Percentiles rank a stretch among this genome's conserved stretches.
Conservation (phyloP, 2,113 vertebrate genomes). For the Channa maculata region DNA sequence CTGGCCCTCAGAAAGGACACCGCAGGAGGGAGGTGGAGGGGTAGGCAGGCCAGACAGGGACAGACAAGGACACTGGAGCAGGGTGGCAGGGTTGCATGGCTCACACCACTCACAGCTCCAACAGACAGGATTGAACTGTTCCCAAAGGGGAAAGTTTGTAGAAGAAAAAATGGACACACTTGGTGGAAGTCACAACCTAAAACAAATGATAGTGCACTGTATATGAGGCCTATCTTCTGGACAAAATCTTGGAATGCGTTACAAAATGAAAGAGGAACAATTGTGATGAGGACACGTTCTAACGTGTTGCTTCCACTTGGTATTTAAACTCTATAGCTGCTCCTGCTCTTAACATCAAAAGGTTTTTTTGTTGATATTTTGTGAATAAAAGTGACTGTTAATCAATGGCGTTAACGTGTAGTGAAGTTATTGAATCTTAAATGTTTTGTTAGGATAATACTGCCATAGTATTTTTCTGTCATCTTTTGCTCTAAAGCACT, state of each 20-base stretch:
- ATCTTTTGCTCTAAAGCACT: slow-evolving; percentile 28
- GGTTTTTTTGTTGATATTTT: slow-evolving; percentile 19
- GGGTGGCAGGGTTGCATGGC: slow-evolving; percentile 54
- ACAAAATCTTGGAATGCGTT: not conserved
- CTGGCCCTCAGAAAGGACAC: slow-evolving; percentile 72
- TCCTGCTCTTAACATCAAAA: slow-evolving; percentile 15
- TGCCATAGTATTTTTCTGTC: slow-evolving; percentile 5
- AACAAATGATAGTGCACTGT: slow-evolving; percentile 2
- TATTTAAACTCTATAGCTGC: slow-evolving; percentile 3
- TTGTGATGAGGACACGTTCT: not conserved
- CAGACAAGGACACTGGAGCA: slow-evolving; percentile 70
- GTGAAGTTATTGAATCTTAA: slow-evolving; percentile 39
- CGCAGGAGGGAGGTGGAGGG: slow-evolving; percentile 56
- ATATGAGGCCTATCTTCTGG: not conserved
- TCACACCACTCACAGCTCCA: slow-evolving; percentile 63
- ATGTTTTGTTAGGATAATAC: slow-evolving; percentile 20
- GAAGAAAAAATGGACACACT: slow-evolving; percentile 13
- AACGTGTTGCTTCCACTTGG: slow-evolving; percentile 6
- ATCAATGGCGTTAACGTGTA: slow-evolving; percentile 23
- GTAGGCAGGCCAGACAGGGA: slow-evolving; percentile 66
- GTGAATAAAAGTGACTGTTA: slow-evolving; percentile 37
- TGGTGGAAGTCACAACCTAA: slow-evolving; percentile 17
- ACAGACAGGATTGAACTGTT: slow-evolving; percentile 49
- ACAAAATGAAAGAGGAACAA: not conserved
- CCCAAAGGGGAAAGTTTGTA: slow-evolving; percentile 42